A percentile compares a stretch with the other conserved stretches of the same genome.
Conservation (phyloP, 2,888 invertebrate species). For the Ganaspis brasiliensis region DNA sequence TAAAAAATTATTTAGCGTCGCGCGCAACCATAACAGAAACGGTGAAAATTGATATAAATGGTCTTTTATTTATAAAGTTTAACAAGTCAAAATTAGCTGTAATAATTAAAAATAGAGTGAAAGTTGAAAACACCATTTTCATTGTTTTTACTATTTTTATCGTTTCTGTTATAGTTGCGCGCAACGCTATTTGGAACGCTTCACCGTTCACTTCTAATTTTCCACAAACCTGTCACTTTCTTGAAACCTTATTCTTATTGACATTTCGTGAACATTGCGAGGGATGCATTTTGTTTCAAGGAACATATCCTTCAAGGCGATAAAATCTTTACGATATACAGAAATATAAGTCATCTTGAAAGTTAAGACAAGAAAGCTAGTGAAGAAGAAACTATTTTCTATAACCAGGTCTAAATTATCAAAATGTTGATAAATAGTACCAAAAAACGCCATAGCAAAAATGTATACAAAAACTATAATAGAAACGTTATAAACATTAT, state of each 20-base stretch:
- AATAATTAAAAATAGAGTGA: too few species aligned
- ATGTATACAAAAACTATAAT: background rate
- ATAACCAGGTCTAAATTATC: background rate
- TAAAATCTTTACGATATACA: slow-evolving; percentile 10
- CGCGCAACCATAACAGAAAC: too few species aligned
- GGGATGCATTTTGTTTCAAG: background rate
- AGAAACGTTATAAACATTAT: background rate
- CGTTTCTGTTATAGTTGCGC: too few species aligned
- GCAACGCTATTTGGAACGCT: too few species aligned
- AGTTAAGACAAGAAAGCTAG: background rate
- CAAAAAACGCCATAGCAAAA: background rate
- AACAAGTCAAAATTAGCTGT: too few species aligned
- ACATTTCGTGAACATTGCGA: background rate
- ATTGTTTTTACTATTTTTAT: too few species aligned
- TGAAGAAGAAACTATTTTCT: slow-evolving; percentile 7
- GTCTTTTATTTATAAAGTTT: too few species aligned
- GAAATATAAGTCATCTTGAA: slow-evolving; percentile 6
- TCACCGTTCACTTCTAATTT: too few species aligned
- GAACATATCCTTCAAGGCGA: slow-evolving; percentile 18
- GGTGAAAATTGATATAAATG: too few species aligned
- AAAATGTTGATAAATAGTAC: background rate
- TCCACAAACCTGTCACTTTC: slow-evolving; percentile 6
- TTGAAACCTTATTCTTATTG: background rate
- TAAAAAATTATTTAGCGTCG: too few species aligned
- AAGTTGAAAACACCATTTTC: too few species aligned